phyloP scores from a whole-genome alignment of 2,888 invertebrate genomes.

The Melanargia galathea region DNA sequence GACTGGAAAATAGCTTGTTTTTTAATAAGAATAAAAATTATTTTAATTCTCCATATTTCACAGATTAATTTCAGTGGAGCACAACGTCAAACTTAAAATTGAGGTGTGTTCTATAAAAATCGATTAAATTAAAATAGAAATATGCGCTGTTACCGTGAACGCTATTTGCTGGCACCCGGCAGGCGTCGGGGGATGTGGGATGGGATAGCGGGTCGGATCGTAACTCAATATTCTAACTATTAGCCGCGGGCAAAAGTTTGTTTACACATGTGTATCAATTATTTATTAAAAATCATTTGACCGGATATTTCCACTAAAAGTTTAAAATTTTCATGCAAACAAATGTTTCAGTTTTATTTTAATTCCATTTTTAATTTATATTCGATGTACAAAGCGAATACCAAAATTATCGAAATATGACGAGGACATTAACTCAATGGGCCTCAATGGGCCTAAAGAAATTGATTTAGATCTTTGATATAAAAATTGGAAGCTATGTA shows the following conservation, averaged over 20 bases:
- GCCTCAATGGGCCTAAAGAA: too few species aligned
- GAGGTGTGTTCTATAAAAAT: background rate
- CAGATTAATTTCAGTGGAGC: too few species aligned
- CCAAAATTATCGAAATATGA: too few species aligned
- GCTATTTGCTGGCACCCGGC: background rate
- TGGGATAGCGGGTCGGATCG: background rate
- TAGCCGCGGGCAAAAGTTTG: background rate
- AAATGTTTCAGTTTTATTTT: background rate
- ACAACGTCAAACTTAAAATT: background rate
- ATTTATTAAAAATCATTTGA: background rate
- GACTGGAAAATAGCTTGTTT: too few species aligned
- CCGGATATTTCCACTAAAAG: background rate
- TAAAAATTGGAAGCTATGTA: too few species aligned
- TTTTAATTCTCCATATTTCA: too few species aligned
- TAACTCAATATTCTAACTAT: background rate
- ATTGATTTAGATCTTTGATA: too few species aligned
- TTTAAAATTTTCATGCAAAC: background rate
- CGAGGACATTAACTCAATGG: too few species aligned
- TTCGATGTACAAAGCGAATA: too few species aligned
- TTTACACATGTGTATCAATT: conserved; percentile 9
- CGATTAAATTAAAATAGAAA: background rate
- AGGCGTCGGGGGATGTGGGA: background rate
- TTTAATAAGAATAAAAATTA: too few species aligned
- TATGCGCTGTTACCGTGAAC: background rate
- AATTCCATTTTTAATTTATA: background rate